Evolutionary conservation across 2,113 vertebrate species (phyloP), one percentile per base, ranked within the genome.

Genomic region (Scomber scombrus): DNA sequence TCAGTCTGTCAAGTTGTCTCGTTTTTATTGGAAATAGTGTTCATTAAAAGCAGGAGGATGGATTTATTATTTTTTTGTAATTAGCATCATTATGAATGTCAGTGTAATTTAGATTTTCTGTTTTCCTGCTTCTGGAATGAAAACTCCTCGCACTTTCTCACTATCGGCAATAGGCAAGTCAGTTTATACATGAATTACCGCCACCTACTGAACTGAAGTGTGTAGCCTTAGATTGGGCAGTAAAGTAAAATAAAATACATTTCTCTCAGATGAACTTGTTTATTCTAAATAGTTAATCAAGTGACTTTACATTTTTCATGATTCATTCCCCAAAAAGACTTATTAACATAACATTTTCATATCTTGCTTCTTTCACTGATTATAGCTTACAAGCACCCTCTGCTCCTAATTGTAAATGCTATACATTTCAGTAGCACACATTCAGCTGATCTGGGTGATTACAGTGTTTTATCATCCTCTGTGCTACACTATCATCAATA

Each of bases 401-500:
- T 7, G 34, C 51, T 69, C 31, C 62, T 82, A 55, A 77, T 86
- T 78, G 70, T 31, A 46, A 47, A 68, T 18, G 1, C 58, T 45
- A 40, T 26, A 75, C 40, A 55, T 15, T 49, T 21, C 10, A 47
- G 43, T 23, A 64, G 23, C 57, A 62, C 18, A 51, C 45, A 63
- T 62, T 62, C 40, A 40, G n/a, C 68, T 67, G 49, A 72, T 64
- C 55, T 18, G 45, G 31, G 60, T 71, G 72, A 80, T 87, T 72
- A 79, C 12, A 4, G 40, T 7, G 23, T 15, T 51, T 63, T 71
- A 55, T 72, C 63, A 26, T 7, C 75, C 50, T 46, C 50, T 54
- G 63, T 56, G 3, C 34, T 21, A 26, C 60, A 64, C 58, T 23
- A 45, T 84, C 76, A 86, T 93, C 78, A 86, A 88, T 87, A 88